phyloP scores from a whole-genome alignment of 2,797 vertebrate genomes.

The Coendou prehensilis region DNA sequence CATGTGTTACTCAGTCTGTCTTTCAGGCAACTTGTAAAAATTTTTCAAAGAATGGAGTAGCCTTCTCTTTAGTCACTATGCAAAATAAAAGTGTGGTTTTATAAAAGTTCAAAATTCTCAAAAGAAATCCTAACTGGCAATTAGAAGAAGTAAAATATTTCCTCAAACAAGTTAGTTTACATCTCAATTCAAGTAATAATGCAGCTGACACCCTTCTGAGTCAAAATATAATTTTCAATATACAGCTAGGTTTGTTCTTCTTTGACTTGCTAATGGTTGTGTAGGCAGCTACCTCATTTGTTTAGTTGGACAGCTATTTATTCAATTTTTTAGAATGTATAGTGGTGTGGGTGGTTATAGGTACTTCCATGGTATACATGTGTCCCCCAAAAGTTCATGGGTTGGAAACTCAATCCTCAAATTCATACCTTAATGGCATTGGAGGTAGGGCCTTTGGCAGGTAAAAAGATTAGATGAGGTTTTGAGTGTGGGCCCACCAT shows the following conservation, averaged over 20 bases:
- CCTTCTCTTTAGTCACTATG: not conserved
- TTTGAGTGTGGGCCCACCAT: too few relatives aligned
- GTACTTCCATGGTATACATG: not conserved
- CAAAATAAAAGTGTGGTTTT: conserved; percentile 41
- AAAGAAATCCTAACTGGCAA: not conserved
- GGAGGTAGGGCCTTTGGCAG: not conserved
- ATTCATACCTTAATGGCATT: not conserved
- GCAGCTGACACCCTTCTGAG: conserved; percentile 37
- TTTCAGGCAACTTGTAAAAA: not conserved
- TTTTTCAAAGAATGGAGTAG: conserved; percentile 19
- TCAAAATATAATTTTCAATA: conserved; percentile 35
- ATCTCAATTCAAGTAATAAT: not conserved
- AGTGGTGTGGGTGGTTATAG: not conserved
- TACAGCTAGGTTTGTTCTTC: not conserved
- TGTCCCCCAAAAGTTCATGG: not conserved
- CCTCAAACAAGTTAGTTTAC: not conserved
- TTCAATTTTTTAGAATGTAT: not conserved
- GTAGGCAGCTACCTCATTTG: not conserved
- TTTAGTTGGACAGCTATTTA: not conserved
- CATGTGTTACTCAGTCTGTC: not conserved
- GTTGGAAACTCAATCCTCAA: not conserved
- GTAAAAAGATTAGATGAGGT: not conserved
- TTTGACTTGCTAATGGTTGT: conserved; percentile 4
- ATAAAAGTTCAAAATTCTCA: conserved; percentile 11
- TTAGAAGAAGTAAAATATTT: conserved; percentile 45